Conservation (phyloP, 2,113 vertebrate species). For the Sylvicapra grimmia region DNA sequence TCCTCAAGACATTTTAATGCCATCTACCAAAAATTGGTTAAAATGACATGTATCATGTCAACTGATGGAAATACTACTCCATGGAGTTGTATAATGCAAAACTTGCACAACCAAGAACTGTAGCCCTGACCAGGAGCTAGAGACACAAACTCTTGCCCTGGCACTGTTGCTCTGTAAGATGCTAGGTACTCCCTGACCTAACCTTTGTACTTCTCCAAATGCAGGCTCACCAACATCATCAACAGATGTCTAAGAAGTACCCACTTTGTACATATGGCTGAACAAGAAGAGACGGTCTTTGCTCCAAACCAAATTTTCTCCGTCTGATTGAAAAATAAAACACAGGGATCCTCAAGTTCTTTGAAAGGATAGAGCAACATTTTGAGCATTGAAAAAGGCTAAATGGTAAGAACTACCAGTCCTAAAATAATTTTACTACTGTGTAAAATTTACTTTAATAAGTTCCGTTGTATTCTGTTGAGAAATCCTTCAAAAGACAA, state of each 20-base stretch:
- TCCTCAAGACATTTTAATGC: not conserved
- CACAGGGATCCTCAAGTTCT: not conserved
- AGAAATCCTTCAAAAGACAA: not conserved
- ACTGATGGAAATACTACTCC: not conserved
- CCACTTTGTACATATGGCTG: not conserved
- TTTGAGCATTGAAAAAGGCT: not conserved
- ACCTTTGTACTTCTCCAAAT: not conserved
- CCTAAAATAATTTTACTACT: not conserved
- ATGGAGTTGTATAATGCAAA: not conserved
- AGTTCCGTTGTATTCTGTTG: not conserved
- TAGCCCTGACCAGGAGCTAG: not conserved
- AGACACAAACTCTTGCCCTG: rapidly evolving
- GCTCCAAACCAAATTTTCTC: not conserved
- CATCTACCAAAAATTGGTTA: not conserved
- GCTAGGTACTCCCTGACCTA: not conserved
- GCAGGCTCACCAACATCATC: not conserved
- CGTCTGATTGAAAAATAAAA: not conserved
- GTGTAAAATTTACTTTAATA: not conserved
- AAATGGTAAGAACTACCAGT: not conserved
- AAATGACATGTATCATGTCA: not conserved
- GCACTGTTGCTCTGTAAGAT: not conserved
- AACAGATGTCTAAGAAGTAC: not conserved
- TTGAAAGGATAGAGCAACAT: not conserved
- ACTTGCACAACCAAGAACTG: not conserved
- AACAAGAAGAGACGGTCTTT: not conserved